Evolutionary conservation across 2,888 invertebrate genomes (phyloP).

Genomic region (Mesorhabditis sp.): DNA sequence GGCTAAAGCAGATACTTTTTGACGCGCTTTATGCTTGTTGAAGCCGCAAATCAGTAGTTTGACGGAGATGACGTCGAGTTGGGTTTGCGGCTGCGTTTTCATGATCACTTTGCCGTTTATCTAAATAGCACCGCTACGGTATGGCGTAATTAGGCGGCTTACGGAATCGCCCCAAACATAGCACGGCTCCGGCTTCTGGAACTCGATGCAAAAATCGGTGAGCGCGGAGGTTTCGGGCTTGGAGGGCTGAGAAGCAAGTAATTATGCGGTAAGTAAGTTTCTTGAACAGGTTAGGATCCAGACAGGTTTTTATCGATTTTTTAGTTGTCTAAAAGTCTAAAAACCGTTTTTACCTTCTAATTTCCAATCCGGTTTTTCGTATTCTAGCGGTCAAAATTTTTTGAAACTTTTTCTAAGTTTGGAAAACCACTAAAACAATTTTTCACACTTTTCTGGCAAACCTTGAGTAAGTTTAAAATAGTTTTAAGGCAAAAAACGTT

Average conservation of each 20-base stretch:
- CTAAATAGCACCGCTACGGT: neutral
- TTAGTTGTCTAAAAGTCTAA: neutral
- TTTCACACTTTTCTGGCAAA: too few species aligned
- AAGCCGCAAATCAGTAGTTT: neutral
- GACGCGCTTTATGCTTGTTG: neutral
- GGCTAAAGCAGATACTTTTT: neutral
- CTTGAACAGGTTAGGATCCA: neutral
- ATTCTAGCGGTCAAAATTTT: too few species aligned
- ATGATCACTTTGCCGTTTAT: neutral
- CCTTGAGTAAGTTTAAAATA: too few species aligned
- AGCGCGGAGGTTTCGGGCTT: neutral
- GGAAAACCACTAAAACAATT: too few species aligned
- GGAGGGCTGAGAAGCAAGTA: neutral
- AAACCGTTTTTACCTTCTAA: neutral
- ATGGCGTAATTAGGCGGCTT: neutral
- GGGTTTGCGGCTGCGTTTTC: neutral
- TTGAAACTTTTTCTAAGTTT: too few species aligned
- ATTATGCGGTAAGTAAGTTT: neutral
- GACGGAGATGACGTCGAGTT: conserved; percentile 4
- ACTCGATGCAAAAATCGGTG: neutral
- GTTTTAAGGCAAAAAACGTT: too few species aligned
- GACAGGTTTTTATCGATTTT: neutral
- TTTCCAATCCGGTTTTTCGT: neutral
- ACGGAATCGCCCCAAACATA: neutral
- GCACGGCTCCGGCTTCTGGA: neutral